Evolutionary conservation across 2,888 invertebrate genomes (phyloP).

Genomic region (Pollenia griseotomentosa): DNA sequence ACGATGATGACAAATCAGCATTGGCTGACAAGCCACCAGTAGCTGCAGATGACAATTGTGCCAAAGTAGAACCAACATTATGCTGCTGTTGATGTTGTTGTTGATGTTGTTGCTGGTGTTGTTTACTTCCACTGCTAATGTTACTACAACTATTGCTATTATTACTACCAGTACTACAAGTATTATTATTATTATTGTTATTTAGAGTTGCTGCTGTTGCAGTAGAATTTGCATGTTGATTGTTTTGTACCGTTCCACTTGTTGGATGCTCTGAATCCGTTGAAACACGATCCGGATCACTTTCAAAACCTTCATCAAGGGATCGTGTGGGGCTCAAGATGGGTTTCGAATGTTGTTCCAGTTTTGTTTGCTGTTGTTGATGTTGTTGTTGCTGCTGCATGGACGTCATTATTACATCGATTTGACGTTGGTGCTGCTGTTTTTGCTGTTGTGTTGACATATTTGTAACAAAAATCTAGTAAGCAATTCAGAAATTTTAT

Average conservation of each 20-base stretch:
- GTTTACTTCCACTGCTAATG: constrained; percentile 25
- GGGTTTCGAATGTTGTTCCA: constrained; percentile 83
- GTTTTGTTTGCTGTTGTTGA: constrained; percentile 76
- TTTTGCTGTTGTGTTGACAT: constrained; percentile 67
- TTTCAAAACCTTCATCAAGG: constrained; percentile 85
- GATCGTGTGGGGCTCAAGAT: constrained; percentile 84
- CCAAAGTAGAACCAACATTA: constrained; percentile 81
- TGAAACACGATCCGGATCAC: constrained; percentile 85
- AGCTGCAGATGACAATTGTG: constrained; percentile 83
- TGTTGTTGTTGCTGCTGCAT: constrained; percentile 67
- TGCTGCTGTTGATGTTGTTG: constrained; percentile 72
- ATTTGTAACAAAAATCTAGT: constrained; percentile 58
- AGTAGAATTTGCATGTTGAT: constrained; percentile 52
- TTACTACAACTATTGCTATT: constrained; percentile 52
- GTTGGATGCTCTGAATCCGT: constrained; percentile 84
- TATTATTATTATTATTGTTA: constrained; percentile 61
- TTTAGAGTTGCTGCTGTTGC: constrained; percentile 7
- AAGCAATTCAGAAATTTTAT: constrained; percentile 35
- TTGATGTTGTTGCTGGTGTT: constrained; percentile 40
- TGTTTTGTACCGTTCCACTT: constrained; percentile 74
- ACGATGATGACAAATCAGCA: constrained; percentile 74
- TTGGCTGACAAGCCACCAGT: constrained; percentile 79
- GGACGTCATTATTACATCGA: constrained; percentile 71
- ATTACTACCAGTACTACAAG: constrained; percentile 7
- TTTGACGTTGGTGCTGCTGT: constrained; percentile 59